Conservation (phyloP, 2,113 vertebrate genomes). For the Sinocyclocheilus maitianheensis region DNA sequence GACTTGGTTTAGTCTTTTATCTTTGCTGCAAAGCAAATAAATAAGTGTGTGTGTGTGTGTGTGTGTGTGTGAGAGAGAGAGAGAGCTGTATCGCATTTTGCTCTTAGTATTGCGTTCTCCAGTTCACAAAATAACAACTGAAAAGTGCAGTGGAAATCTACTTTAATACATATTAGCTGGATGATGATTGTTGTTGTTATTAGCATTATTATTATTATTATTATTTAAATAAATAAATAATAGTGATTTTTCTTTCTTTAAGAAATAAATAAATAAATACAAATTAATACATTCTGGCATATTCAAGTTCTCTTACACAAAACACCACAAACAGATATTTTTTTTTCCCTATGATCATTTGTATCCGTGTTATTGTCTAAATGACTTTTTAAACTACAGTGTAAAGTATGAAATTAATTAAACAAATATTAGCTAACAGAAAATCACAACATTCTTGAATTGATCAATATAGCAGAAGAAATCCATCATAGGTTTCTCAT, state of each 20-base stretch:
- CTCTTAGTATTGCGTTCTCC: background rate
- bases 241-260: no score
- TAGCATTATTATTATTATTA: no score
- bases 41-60: background rate
- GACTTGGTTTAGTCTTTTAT: background rate
- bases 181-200: no score
- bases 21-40: slow-evolving; percentile 1
- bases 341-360: background rate
- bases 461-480: background rate
- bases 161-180: background rate
- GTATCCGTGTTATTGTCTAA: background rate
- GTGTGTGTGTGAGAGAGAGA: background rate
- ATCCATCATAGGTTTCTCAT: background rate
- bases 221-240: no score
- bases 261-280: background rate
- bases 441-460: background rate
- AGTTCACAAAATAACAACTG: no score
- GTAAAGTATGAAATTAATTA: background rate
- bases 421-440: background rate
- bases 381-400: background rate
- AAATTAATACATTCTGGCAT: background rate
- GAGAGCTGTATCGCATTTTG: background rate
- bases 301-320: background rate
- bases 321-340: background rate
- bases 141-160: background rate